Evolutionary conservation across 2,888 invertebrate species (phyloP).

Genomic region (Meta bourneti): DNA sequence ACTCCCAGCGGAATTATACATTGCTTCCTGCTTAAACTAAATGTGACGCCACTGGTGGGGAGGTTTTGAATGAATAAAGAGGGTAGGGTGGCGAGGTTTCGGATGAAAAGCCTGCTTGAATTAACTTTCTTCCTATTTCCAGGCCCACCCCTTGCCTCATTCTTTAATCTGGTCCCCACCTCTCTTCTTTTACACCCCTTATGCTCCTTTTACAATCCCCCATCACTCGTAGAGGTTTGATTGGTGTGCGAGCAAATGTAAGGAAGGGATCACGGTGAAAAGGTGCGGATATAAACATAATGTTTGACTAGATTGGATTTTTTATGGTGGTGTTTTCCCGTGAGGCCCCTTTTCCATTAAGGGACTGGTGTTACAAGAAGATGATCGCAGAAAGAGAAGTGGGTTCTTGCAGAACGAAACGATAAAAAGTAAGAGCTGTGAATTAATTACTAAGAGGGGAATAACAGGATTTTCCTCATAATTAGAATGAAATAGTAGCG

Average conservation of each 20-base stretch:
- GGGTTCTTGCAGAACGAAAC: background rate
- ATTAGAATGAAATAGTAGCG: background rate
- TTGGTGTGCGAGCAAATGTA: slow-evolving; percentile 49
- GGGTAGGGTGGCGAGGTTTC: slow-evolving; percentile 14
- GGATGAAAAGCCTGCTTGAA: slow-evolving; percentile 62
- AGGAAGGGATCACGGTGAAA: slow-evolving; percentile 30
- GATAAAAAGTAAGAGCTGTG: background rate
- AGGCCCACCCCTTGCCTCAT: slow-evolving; percentile 38
- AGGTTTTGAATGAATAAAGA: background rate
- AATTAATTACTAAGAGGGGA: background rate
- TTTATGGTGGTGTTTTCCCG: slow-evolving; percentile 32
- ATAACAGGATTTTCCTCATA: background rate
- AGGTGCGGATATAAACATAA: slow-evolving; percentile 58
- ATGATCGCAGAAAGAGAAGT: background rate
- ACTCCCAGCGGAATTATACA: slow-evolving; percentile 73
- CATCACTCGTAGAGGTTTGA: slow-evolving; percentile 36
- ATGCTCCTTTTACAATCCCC: slow-evolving; percentile 6
- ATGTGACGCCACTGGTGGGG: slow-evolving; percentile 42
- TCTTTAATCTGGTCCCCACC: slow-evolving; percentile 37
- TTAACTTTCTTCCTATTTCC: slow-evolving; percentile 66
- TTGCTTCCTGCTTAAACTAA: slow-evolving; percentile 74
- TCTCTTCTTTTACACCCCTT: background rate
- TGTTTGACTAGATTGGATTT: slow-evolving; percentile 42
- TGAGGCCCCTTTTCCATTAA: slow-evolving; percentile 3
- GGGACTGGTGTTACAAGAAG: background rate